Conservation (phyloP, 1,140 invertebrate genomes). For the Matsumurasca onukii region DNA sequence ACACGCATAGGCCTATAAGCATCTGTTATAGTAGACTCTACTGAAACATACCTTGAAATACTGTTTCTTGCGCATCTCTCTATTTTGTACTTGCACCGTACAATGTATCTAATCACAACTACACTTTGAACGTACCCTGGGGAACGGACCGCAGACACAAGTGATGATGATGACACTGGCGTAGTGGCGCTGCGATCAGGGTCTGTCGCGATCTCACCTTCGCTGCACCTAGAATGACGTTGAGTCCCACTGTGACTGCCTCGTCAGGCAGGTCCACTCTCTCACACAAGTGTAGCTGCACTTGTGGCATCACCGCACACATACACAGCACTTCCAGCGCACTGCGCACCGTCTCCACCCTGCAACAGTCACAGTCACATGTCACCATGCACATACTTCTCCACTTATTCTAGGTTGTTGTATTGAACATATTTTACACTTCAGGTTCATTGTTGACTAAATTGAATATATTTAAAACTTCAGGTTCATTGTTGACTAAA, state of each 20-base stretch:
- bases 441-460: too few relatives aligned
- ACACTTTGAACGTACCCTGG: slow-evolving; percentile 62
- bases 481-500: too few relatives aligned
- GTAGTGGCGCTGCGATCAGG: slow-evolving; percentile 89
- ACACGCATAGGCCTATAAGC: too few relatives aligned
- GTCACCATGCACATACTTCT: too few relatives aligned
- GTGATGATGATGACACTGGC: slow-evolving; percentile 82
- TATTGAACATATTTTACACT: too few relatives aligned
- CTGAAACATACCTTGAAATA: too few relatives aligned
- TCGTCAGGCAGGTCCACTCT: slow-evolving; percentile 74
- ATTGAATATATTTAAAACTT: too few relatives aligned
- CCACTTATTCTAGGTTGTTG: too few relatives aligned
- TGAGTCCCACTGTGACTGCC: slow-evolving; percentile 65
- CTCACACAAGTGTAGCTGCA: slow-evolving; percentile 79
- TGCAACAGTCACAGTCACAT: slow-evolving; percentile 45
- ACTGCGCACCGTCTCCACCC: slow-evolving; percentile 84
- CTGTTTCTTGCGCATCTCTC: too few relatives aligned
- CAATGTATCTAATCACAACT: too few relatives aligned
- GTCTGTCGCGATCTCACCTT: slow-evolving; percentile 86
- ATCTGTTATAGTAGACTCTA: too few relatives aligned
- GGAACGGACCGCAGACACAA: slow-evolving; percentile 89
- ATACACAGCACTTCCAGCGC: slow-evolving; percentile 89
- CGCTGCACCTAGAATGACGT: slow-evolving; percentile 73
- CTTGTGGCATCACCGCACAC: slow-evolving; percentile 85
- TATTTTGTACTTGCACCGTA: too few relatives aligned